Percentiles rank a stretch among this genome's conserved stretches.
Evolutionary conservation across 2,113 vertebrate genomes (phyloP).

Genomic region (Ivindomyrus marchei): DNA sequence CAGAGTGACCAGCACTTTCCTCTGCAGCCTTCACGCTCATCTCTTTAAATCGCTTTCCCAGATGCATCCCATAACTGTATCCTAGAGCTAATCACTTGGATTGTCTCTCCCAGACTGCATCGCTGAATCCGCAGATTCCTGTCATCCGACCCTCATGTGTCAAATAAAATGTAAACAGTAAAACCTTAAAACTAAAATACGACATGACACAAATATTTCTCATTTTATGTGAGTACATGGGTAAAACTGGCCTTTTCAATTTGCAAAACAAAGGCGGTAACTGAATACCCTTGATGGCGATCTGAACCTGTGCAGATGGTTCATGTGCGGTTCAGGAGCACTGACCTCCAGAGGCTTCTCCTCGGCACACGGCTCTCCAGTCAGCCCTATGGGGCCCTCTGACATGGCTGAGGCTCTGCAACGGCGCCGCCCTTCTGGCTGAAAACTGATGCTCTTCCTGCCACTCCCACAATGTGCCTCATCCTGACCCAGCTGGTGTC

Average conservation of each 20-base stretch:
- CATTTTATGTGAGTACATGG: background rate
- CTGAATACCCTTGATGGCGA: background rate
- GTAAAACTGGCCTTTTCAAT: background rate
- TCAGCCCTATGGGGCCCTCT: constrained; percentile 81
- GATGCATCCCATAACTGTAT: background rate
- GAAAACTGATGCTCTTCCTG: constrained; percentile 83
- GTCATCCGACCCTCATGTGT: background rate
- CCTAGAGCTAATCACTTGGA: background rate
- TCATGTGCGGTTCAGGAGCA: background rate
- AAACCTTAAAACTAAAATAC: background rate
- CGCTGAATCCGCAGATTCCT: background rate
- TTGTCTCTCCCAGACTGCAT: background rate
- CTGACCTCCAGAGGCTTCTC: constrained; percentile 86
- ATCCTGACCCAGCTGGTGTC: constrained; percentile 71
- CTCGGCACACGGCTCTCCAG: constrained; percentile 70
- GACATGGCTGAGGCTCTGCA: constrained; percentile 83
- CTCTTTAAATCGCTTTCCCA: background rate
- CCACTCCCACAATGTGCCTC: constrained; percentile 82
- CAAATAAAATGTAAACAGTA: background rate
- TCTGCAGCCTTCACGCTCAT: background rate
- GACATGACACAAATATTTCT: background rate
- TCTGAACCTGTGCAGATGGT: background rate
- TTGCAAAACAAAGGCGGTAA: background rate
- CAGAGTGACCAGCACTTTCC: background rate
- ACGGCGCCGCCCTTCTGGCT: constrained; percentile 81